These are phyloP conservation scores for Anoplius nigerrimus DNA, from an alignment of 2,888 invertebrate species.

Conservation along the genomic window DNA sequence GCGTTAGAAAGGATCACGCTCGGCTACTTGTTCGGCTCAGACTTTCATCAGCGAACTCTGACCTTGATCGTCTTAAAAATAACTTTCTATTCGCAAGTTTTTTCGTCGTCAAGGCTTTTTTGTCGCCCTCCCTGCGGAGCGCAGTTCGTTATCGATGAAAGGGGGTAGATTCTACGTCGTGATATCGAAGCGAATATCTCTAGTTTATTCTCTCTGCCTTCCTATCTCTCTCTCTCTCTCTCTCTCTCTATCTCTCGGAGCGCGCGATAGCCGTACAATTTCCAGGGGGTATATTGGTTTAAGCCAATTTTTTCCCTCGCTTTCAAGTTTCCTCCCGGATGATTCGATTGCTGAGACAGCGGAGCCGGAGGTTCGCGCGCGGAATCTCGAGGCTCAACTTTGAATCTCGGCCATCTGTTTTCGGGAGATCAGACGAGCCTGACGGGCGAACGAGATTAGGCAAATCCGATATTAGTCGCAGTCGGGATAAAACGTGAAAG, in stretches of 20 bases:
- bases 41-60: too few relatives aligned
- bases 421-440: slow-evolving; percentile 2
- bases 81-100: too few relatives aligned
- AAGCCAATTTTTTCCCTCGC: background rate
- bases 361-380: background rate
- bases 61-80: too few relatives aligned
- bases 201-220: too few relatives aligned
- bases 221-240: background rate
- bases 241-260: background rate
- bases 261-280: background rate
- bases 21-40: too few relatives aligned
- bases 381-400: slow-evolving; percentile 1
- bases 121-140: background rate
- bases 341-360: background rate
- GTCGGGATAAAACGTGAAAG: background rate
- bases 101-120: too few relatives aligned
- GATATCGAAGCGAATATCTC: background rate
- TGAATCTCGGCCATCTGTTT: slow-evolving; percentile 4
- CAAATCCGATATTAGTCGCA: slow-evolving; percentile 11
- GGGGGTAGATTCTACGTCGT: background rate
- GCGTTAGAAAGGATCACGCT: too few relatives aligned
- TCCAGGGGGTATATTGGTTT: background rate
- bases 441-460: slow-evolving; percentile 9
- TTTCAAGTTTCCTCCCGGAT: background rate
- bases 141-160: slow-evolving; percentile 3